Base-by-base conservation (phyloP, 2,113 vertebrate species). In the Turdus rufiventris region DNA sequence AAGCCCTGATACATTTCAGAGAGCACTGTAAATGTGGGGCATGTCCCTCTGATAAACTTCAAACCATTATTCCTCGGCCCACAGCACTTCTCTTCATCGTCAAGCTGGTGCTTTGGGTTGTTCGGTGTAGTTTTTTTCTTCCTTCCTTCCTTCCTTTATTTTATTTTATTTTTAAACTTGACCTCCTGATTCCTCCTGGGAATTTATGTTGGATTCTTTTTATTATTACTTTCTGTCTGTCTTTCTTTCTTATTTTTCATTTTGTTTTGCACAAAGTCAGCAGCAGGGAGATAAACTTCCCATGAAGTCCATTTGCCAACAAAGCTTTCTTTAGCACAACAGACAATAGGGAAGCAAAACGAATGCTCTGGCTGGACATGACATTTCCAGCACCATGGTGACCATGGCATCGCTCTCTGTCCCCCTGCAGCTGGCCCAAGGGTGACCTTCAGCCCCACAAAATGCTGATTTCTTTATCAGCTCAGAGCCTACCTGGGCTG, bases 1-100 rank as follows among this genome's bases (percentile, higher is more conserved):
- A 21, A 50, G 68, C 54, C 66, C 83, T 33, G 23, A 15, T 1
- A 14, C 20, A 6, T 61, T 75, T 66, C 92, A 82, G 85, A 40
- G 25, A 47, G 42, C 60, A 29, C 25, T 80, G 61, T 7, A 72
- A 77, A 91, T 85, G 93, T 91, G 89, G 83, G 90, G 58, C 94
- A 96, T 18, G 4, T 85, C 60, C 56, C 62, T 57, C 66, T 76
- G 77, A 54, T 94, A 95, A 93, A 89, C 87, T 67, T 90, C 82
- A 94, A 93, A 63, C 89, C 89, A 85, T 95, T 91, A 91, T 96
- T 97, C 82, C 93, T 88, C 93, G 85, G 89, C 91, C 92, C 91
- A 85, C 38, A 94, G 91, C 72, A 0, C 51, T 95, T 88, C 84
- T 85, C 67, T 56, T 61, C 19, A 0, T 57, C 2, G 3, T 84